Evolutionary conservation across 2,113 vertebrate species (phyloP), one percentile per base, ranked within the genome.

Genomic region (Grus americana): DNA sequence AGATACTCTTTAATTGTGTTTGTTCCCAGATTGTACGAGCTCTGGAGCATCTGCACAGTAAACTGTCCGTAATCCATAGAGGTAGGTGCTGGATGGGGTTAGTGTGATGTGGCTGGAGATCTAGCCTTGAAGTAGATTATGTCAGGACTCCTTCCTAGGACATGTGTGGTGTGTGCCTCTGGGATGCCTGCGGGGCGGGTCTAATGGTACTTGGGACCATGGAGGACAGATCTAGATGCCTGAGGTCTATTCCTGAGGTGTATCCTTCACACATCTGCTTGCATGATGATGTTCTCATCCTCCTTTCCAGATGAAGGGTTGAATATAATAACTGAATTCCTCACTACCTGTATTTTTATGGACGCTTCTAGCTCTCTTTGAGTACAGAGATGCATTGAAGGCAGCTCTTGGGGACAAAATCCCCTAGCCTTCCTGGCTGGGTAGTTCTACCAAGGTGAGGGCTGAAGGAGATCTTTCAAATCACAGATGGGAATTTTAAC

Each of bases 41-140:
- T 11, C 95, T 98, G 96, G 98, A 98, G 80, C 98, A 98, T 61
- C 97, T 98, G 89, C 98, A 98, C 88, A 98, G 98, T 94, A 98
- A 98, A 96, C 97, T 98, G 29, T 98, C 98, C 0, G 98, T 98
- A 65, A 98, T 98, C 88, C 98, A 98, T 57, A 97, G 98, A 98
- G 98, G 98, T 98, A 67, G 61, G 68, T 92, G 23, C 71, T 76
- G 90, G 40, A 10, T 86, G 83, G 67, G 55, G 8, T 68, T 70
- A 29, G 15, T 5, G 7, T 34, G 78, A 14, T 72, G 61, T 80
- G 63, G 19, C 58, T 78, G 68, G 50, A 81, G 72, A 58, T 50
- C 5, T 49, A 59, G 11, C 71, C 46, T 76, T 80, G 32, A 65
- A 54, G 62, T 88, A 9, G 22, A 17, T 44, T 16, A 5, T 2